phyloP scores from a whole-genome alignment of 2,888 invertebrate genomes.

The Conomelus anceps region DNA sequence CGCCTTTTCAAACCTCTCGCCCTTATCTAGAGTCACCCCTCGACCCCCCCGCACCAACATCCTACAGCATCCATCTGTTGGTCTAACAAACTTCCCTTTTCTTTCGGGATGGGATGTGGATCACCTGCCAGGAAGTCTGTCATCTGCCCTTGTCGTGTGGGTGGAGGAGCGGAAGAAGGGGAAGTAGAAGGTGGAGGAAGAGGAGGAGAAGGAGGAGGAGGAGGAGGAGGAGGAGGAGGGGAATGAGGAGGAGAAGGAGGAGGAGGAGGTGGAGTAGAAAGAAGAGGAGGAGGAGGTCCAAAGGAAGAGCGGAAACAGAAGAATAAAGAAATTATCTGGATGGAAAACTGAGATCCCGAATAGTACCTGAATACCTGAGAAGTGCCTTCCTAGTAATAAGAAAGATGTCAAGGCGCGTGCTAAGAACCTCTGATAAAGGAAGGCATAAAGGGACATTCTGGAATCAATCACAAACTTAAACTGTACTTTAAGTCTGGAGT shows the following conservation, averaged over 20 bases:
- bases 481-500: too few species aligned
- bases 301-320: not conserved
- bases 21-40: not conserved
- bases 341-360: too few species aligned
- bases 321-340: not conserved
- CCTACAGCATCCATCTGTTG: not conserved
- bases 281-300: not conserved
- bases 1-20: too few species aligned
- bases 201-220: not conserved
- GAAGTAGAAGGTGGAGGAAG: not conserved
- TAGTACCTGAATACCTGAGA: too few species aligned
- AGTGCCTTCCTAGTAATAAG: too few species aligned
- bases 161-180: not conserved
- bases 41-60: not conserved
- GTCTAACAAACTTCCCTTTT: not conserved
- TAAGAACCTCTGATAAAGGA: too few species aligned
- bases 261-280: not conserved
- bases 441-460: too few species aligned
- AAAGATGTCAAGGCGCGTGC: too few species aligned
- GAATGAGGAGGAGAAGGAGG: not conserved
- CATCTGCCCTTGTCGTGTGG: not conserved
- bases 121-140: not conserved
- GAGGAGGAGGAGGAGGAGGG: not conserved
- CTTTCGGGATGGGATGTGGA: not conserved
- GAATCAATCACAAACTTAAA: too few species aligned